Conservation (phyloP, 2,888 invertebrate species). For the Lasioglossum villosulum region DNA sequence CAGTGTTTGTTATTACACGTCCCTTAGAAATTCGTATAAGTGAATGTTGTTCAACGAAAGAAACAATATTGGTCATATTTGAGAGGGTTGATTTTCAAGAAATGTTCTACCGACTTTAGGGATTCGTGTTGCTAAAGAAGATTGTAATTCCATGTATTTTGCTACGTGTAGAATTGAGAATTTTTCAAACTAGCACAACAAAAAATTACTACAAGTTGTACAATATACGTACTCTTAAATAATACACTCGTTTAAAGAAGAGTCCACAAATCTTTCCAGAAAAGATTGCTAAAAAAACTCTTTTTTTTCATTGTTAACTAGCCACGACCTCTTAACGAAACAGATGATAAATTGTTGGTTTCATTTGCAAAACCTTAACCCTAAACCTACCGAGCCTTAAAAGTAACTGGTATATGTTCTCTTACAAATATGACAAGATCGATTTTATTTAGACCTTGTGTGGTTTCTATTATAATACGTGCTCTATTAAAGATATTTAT, state of each 20-base stretch:
- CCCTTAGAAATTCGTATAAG: constrained; percentile 30
- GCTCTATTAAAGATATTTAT: too few relatives aligned
- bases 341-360: not conserved
- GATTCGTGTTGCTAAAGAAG: constrained; percentile 14
- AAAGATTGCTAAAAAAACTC: not conserved
- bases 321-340: not conserved
- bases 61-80: not conserved
- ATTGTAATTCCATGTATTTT: not conserved
- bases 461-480: too few relatives aligned
- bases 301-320: not conserved
- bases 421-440: too few relatives aligned
- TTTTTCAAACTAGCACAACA: too few relatives aligned
- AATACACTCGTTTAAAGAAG: not conserved
- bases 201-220: not conserved
- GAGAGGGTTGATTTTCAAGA: not conserved
- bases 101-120: not conserved
- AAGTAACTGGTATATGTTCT: too few relatives aligned
- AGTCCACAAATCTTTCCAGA: not conserved
- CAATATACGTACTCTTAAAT: not conserved
- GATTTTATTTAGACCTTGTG: too few relatives aligned
- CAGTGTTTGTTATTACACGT: constrained; percentile 37
- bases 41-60: not conserved
- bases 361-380: not conserved
- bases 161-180: too few relatives aligned
- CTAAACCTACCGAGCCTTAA: too few relatives aligned